Conservation (phyloP, 2,888 invertebrate genomes). For the Diarsia rubi region DNA sequence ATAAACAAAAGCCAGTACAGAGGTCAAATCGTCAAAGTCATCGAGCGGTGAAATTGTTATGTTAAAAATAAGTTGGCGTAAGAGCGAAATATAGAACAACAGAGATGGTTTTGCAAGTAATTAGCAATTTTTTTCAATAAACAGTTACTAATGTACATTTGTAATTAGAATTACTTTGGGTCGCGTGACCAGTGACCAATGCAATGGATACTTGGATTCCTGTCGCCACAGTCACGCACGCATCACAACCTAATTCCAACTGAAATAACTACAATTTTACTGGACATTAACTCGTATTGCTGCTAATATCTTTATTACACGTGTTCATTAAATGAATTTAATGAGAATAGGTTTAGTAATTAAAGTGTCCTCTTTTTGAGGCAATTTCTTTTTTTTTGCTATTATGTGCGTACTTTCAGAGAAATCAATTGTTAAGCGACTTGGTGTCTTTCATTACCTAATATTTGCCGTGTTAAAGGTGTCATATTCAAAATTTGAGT, state of each 20-base stretch:
- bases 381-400: not conserved
- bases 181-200: slow-evolving; percentile 59
- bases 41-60: no score
- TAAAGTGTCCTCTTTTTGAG: not conserved
- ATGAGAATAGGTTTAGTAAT: not conserved
- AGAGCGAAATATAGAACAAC: not conserved
- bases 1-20: no score
- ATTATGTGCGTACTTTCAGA: not conserved
- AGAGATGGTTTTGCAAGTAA: slow-evolving; percentile 16
- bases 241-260: slow-evolving; percentile 55
- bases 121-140: slow-evolving; percentile 47
- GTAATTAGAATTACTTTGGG: slow-evolving; percentile 40
- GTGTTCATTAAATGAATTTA: slow-evolving; percentile 19
- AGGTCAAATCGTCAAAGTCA: no score
- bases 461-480: not conserved
- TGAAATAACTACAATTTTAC: slow-evolving; percentile 50
- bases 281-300: slow-evolving; percentile 34
- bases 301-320: slow-evolving; percentile 45
- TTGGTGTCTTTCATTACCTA: not conserved
- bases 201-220: slow-evolving; percentile 46
- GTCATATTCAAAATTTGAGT: not conserved
- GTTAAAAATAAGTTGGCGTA: not conserved
- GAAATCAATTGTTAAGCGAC: not conserved
- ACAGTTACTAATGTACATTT: slow-evolving; percentile 49
- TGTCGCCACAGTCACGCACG: slow-evolving; percentile 56